phyloP scores from a whole-genome alignment of 1,140 invertebrate species.

The Saxidomus purpurata region DNA sequence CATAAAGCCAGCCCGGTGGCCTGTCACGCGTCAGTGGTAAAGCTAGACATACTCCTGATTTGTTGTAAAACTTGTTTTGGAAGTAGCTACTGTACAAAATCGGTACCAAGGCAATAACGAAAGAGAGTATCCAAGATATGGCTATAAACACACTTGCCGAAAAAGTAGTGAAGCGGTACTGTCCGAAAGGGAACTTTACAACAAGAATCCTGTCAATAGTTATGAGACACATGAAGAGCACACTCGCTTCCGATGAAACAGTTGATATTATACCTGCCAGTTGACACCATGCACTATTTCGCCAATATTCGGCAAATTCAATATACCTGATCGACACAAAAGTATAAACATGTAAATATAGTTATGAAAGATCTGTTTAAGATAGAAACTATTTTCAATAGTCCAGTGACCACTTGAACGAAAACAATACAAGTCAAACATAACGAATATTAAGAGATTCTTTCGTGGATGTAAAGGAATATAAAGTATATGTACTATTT shows the following conservation, averaged over 20 bases:
- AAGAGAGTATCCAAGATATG: constrained; percentile 55
- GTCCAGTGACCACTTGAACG: too few species aligned
- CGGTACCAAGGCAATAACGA: constrained; percentile 62
- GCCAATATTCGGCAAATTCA: not conserved
- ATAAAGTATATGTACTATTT: too few species aligned
- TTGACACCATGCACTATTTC: not conserved
- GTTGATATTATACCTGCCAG: not conserved
- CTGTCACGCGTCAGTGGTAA: constrained; percentile 29
- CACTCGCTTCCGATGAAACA: not conserved
- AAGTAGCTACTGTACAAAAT: constrained; percentile 28
- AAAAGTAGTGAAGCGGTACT: constrained; percentile 11
- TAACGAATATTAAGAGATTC: too few species aligned
- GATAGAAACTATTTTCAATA: too few species aligned
- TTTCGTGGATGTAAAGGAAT: too few species aligned
- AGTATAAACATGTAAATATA: too few species aligned
- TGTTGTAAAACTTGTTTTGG: constrained; percentile 60
- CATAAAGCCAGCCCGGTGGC: not conserved
- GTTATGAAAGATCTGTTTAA: too few species aligned
- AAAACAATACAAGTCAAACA: too few species aligned
- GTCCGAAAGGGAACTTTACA: constrained; percentile 67
- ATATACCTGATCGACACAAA: not conserved
- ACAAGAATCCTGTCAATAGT: not conserved
- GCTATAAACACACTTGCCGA: not conserved
- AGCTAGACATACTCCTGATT: constrained; percentile 61
- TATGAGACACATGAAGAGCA: not conserved